Percentiles rank a stretch among this genome's conserved stretches.
Conservation (phyloP, 64 coral and sea anemone genomes). For the Montipora foliosa region DNA sequence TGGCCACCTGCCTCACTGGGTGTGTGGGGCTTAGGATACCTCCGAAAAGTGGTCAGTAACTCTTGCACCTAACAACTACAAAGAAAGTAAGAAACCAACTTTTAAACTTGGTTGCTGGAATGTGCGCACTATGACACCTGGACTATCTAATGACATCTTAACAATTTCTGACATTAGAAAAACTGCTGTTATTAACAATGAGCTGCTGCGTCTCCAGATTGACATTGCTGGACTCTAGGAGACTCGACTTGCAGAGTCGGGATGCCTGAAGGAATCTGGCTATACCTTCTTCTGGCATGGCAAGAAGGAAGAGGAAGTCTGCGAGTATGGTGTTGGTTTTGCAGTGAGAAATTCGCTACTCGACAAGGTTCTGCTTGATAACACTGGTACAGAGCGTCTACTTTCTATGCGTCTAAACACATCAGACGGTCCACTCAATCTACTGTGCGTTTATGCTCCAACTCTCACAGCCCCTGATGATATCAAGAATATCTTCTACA, state of each 20-base stretch:
- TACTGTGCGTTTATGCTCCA: constrained; percentile 8
- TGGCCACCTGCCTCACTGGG: no score
- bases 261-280: no score
- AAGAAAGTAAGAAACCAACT: constrained; percentile 27
- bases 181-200: constrained; percentile 60
- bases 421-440: neutral
- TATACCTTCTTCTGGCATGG: no score
- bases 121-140: constrained; percentile 33
- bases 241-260: no score
- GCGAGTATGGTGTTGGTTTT: no score
- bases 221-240: no score
- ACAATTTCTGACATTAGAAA: constrained; percentile 46
- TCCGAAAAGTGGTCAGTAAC: neutral
- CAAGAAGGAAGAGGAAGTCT: no score
- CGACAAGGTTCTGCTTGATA: no score
- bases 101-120: constrained; percentile 61
- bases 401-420: neutral
- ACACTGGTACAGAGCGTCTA: no score
- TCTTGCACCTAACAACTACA: constrained; percentile 13
- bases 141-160: constrained; percentile 28
- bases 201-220: constrained; percentile 29
- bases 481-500: constrained; percentile 20
- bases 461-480: neutral
- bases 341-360: no score
- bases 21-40: no score